Evolutionary conservation across 2,113 vertebrate species (phyloP).

Genomic region (Petrocephalus microphthalmus): DNA sequence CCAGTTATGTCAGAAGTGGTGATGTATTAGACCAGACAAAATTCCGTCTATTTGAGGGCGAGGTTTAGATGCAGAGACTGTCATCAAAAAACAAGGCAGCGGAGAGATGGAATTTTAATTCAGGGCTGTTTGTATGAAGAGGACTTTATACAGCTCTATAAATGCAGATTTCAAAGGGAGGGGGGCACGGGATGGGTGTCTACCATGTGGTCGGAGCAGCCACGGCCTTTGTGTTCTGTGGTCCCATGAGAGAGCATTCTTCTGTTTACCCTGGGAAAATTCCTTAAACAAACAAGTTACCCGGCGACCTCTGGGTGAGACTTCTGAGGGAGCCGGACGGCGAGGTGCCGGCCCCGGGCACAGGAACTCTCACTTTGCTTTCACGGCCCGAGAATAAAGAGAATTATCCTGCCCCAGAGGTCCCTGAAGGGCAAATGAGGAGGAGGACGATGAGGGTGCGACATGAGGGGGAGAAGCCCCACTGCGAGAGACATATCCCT

Average conservation of each 20-base stretch:
- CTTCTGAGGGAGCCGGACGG: slow-evolving; percentile 55
- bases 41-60: neutral
- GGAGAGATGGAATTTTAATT: slow-evolving; percentile 45
- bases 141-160: slow-evolving; percentile 59
- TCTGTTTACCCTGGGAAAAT: slow-evolving; percentile 66
- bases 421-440: slow-evolving; percentile 52
- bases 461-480: slow-evolving; percentile 24
- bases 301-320: slow-evolving; percentile 52
- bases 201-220: slow-evolving; percentile 54
- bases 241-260: slow-evolving; percentile 34
- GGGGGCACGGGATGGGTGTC: slow-evolving; percentile 48
- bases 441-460: slow-evolving; percentile 41
- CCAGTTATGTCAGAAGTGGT: neutral
- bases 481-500: slow-evolving; percentile 9
- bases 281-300: slow-evolving; percentile 64
- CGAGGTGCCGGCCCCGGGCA: slow-evolving; percentile 49
- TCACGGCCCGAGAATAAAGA: slow-evolving; percentile 46
- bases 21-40: neutral
- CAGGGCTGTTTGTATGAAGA: slow-evolving; percentile 55
- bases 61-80: neutral
- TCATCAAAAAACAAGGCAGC: slow-evolving; percentile 18
- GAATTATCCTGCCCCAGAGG: slow-evolving; percentile 50
- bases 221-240: slow-evolving; percentile 57
- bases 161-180: slow-evolving; percentile 60
- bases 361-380: slow-evolving; percentile 55